Evolutionary conservation across 2,888 invertebrate genomes (phyloP).

Genomic region (Standfussiana lucernea): DNA sequence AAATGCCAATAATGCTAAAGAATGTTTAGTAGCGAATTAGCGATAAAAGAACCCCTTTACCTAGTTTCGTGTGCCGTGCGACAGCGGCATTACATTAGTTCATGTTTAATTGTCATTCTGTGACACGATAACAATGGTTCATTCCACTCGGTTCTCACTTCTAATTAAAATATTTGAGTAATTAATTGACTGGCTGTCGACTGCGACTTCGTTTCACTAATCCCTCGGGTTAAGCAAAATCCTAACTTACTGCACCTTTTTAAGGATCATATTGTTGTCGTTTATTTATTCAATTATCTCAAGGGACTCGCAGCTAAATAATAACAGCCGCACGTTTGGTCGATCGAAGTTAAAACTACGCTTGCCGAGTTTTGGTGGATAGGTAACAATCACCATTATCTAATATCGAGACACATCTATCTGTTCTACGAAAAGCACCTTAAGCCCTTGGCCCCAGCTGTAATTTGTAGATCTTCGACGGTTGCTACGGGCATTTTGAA

Average conservation of each 20-base stretch:
- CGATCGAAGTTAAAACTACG: neutral
- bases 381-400: neutral
- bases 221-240: neutral
- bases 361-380: neutral
- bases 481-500: neutral
- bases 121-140: conserved; percentile 56
- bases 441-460: neutral
- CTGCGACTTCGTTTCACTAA: neutral
- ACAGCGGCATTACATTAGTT: conserved; percentile 31
- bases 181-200: conserved; percentile 13
- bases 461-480: neutral
- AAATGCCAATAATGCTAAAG: conserved; percentile 1
- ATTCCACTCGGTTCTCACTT: conserved; percentile 41
- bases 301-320: neutral
- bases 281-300: neutral
- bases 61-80: conserved; percentile 41
- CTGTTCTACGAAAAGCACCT: neutral
- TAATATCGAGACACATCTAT: neutral
- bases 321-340: neutral
- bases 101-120: conserved; percentile 47
- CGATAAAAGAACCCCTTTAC: conserved; percentile 36
- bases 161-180: conserved; percentile 40
- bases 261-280: neutral
- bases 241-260: neutral
- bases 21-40: conserved; percentile 34